Evolutionary conservation across 2,113 vertebrate species (phyloP), one percentile per base, ranked within the genome.

Genomic region (Cygnus buccinator): DNA sequence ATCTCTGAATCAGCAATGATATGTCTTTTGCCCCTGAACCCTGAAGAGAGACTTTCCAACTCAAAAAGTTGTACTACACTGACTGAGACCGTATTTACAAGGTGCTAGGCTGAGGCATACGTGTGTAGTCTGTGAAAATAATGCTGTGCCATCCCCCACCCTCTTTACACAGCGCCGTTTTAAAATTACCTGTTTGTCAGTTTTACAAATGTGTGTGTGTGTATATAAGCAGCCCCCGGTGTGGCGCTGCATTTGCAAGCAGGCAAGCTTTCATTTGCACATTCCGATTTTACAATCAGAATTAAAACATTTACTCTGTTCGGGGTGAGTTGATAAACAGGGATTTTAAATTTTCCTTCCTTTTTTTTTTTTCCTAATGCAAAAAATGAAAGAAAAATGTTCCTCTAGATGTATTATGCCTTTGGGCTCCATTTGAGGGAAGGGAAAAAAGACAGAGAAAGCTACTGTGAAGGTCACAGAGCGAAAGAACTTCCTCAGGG

Each of bases 401-500:
- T 98, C 93, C 95, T 95, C 96, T 98, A 95, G 96, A 98, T 98
- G 95, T 93, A 95, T 97, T 98, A 97, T 98, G 98, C 98, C 98
- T 98, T 98, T 98, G 98, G 98, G 98, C 97, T 97, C 96, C 97
- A 95, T 97, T 93, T 98, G 97, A 98, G 89, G 91, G 95, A 94
- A 96, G 95, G 80, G 52, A 84, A 95, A 97, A 97, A 97, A 98
- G 98, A 98, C 98, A 98, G 97, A 98, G 98, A 98, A 98, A 98
- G 97, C 98, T 97, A 98, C 98, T 99, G 98, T 99, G 99, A 99
- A 99, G 99, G 99, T 99, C 99, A 99, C 97, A 95, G 98, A 99
- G 99, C 99, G 98, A 99, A 98, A 99, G 98, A 99, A 99, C 99
- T 99, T 99, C 99, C 99, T 99, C 98, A 44, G 99, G 99, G 99